A percentile compares a stretch with the other conserved stretches of the same genome.
phyloP scores from a whole-genome alignment of 2,797 vertebrate species.

The Adrianichthys oophorus region DNA sequence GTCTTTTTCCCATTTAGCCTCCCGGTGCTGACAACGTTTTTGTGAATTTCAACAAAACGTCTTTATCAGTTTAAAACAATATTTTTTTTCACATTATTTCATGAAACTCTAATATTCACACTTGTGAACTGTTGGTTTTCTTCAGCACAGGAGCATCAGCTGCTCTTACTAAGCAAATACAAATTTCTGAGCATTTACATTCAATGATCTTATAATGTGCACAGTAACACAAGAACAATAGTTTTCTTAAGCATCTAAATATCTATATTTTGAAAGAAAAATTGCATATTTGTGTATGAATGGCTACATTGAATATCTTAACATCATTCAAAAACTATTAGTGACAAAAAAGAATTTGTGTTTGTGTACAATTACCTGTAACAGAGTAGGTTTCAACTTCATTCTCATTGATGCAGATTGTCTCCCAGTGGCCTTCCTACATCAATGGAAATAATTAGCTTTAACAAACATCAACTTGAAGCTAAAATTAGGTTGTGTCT shows the following conservation, averaged over 20 bases:
- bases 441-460: conserved; percentile 19
- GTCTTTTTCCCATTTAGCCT: no score
- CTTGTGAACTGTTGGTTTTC: no score
- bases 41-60: no score
- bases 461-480: background rate
- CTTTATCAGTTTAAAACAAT: no score
- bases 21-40: no score
- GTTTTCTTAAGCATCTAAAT: background rate
- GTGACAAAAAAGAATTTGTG: background rate
- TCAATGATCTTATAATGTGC: background rate
- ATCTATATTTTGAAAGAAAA: background rate
- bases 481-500: background rate
- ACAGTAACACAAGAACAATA: no score
- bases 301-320: background rate
- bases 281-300: background rate
- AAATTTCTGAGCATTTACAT: background rate
- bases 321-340: background rate
- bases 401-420: conserved; percentile 84
- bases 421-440: conserved; percentile 90
- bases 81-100: no score
- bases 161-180: no score
- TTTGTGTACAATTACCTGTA: conserved; percentile 79
- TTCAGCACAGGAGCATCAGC: no score
- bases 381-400: conserved; percentile 84
- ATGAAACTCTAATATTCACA: no score